phyloP scores from a whole-genome alignment of 2,888 invertebrate species.

The Cephus runcator region DNA sequence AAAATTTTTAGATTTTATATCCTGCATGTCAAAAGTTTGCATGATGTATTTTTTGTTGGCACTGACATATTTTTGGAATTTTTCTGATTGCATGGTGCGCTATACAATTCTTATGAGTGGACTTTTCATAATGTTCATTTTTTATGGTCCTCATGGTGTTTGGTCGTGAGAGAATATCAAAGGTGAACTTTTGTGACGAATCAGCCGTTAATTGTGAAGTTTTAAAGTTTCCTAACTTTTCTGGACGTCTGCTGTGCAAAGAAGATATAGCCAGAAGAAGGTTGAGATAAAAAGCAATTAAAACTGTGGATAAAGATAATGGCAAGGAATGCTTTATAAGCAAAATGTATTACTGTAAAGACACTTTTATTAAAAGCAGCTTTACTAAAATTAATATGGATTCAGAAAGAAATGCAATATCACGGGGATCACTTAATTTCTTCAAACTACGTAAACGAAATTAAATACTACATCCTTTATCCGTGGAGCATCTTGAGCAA shows the following conservation, averaged over 20 bases:
- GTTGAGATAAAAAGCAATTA: not conserved
- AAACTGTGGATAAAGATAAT: not conserved
- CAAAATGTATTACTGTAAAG: not conserved
- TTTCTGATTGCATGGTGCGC: not conserved
- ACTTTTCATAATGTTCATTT: not conserved
- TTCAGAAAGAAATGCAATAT: not conserved
- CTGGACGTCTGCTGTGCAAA: not conserved
- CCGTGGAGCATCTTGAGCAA: not conserved
- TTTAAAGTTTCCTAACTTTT: not conserved
- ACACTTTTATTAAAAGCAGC: not conserved
- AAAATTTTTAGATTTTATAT: not conserved
- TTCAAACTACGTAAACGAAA: not conserved
- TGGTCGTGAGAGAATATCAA: not conserved
- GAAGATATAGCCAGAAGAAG: not conserved
- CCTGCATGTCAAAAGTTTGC: not conserved
- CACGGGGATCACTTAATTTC: not conserved
- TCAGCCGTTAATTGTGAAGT: not conserved
- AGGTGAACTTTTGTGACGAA: not conserved
- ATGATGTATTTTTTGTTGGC: not conserved
- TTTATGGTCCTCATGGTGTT: not conserved
- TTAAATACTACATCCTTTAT: not conserved
- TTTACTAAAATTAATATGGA: not conserved
- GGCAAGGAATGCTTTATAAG: not conserved
- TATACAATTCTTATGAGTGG: not conserved
- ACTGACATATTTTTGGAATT: not conserved